Evolutionary conservation across 2,888 invertebrate genomes (phyloP).

Genomic region (Leptarthrus brevirostris): DNA sequence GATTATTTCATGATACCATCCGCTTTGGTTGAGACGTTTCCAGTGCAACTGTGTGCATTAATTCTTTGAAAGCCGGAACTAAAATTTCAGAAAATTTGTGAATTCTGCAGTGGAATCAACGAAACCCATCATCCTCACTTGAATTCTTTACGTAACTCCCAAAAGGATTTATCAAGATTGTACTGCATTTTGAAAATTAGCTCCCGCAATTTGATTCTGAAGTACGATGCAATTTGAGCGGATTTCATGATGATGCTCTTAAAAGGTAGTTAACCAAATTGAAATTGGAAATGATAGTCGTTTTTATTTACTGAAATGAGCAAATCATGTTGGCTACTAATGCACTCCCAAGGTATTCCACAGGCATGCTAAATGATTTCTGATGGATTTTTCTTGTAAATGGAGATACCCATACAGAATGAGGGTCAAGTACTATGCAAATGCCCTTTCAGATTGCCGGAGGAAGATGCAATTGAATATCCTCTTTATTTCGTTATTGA

Average conservation of each 20-base stretch:
- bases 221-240: not conserved
- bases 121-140: not conserved
- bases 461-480: no score
- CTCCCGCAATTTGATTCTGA: not conserved
- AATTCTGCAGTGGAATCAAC: not conserved
- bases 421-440: conserved; percentile 17
- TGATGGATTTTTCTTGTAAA: conserved; percentile 33
- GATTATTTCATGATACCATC: conserved; percentile 50
- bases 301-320: not conserved
- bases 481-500: no score
- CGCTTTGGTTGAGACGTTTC: not conserved
- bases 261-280: not conserved
- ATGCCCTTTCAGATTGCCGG: not conserved
- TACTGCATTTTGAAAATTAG: not conserved
- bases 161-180: conserved; percentile 3
- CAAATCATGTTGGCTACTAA: not conserved
- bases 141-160: not conserved
- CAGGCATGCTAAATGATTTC: conserved; percentile 11
- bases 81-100: conserved; percentile 6
- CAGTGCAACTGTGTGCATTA: not conserved
- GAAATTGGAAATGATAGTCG: not conserved
- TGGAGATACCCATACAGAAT: not conserved
- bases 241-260: not conserved
- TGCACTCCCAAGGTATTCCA: not conserved
- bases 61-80: not conserved